phyloP scores from a whole-genome alignment of 2,888 invertebrate genomes.

The Ypsolopha scabrella region DNA sequence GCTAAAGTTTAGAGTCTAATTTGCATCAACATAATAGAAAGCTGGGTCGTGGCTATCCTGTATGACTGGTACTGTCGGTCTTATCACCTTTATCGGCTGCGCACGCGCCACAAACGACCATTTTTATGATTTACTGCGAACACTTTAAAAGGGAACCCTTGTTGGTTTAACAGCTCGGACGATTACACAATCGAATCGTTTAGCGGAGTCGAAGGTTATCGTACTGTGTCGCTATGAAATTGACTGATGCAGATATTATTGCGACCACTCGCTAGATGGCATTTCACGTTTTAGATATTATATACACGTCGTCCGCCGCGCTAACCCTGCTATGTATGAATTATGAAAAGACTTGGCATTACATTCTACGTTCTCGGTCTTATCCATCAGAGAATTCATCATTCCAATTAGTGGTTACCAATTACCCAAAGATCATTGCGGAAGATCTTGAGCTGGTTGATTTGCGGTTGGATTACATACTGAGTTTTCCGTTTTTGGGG shows the following conservation, averaged over 20 bases:
- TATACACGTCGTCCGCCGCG: too few species aligned
- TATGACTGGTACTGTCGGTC: not conserved
- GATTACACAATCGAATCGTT: slow-evolving; percentile 50
- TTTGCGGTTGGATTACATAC: slow-evolving; percentile 22
- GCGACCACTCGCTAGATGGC: slow-evolving; percentile 17
- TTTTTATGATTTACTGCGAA: slow-evolving; percentile 57
- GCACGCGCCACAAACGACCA: slow-evolving; percentile 58
- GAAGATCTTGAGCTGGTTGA: slow-evolving; percentile 19
- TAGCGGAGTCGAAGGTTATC: slow-evolving; percentile 48
- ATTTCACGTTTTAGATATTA: slow-evolving; percentile 36
- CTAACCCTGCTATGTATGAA: too few species aligned
- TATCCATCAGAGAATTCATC: slow-evolving; percentile 6
- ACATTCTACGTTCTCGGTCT: too few species aligned
- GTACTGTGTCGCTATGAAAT: slow-evolving; percentile 13
- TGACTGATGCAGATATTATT: slow-evolving; percentile 19
- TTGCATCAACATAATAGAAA: slow-evolving; percentile 9
- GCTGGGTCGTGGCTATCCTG: slow-evolving; percentile 27
- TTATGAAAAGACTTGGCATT: too few species aligned
- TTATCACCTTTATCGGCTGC: slow-evolving; percentile 26
- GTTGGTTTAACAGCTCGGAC: slow-evolving; percentile 43
- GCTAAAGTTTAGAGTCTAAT: slow-evolving; percentile 2
- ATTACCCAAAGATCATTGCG: slow-evolving; percentile 23
- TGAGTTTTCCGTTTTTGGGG: slow-evolving; percentile 33
- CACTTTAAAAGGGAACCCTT: slow-evolving; percentile 47
- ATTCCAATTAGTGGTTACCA: slow-evolving; percentile 41